A percentile compares a stretch with the other conserved stretches of the same genome.
Evolutionary conservation across 2,888 invertebrate species (phyloP).

Genomic region (Drosophila prolongata): DNA sequence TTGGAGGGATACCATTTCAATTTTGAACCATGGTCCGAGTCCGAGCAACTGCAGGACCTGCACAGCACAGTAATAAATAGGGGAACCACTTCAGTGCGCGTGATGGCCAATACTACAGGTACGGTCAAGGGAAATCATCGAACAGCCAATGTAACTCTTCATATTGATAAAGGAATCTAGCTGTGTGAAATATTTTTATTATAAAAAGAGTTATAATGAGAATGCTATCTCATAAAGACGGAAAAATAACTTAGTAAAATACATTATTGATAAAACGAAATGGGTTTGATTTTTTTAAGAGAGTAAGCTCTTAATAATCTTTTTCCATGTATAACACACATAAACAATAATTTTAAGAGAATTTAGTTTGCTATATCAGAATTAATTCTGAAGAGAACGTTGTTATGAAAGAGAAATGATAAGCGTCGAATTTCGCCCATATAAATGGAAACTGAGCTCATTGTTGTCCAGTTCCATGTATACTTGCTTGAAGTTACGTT

Average conservation of each 20-base stretch:
- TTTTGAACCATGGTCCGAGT: slow-evolving; percentile 86
- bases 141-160: slow-evolving; percentile 16
- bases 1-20: slow-evolving; percentile 87
- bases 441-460: slow-evolving; percentile 8
- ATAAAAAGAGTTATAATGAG: too few relatives aligned
- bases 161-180: not conserved
- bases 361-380: not conserved
- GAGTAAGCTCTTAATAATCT: too few relatives aligned
- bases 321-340: not conserved
- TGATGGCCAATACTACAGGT: slow-evolving; percentile 35
- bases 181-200: not conserved
- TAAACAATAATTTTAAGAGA: slow-evolving; percentile 1
- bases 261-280: too few relatives aligned
- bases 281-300: too few relatives aligned
- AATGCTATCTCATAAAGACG: too few relatives aligned
- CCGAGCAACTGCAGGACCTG: slow-evolving; percentile 38
- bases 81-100: slow-evolving; percentile 59
- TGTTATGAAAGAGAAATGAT: not conserved
- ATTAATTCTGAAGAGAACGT: not conserved
- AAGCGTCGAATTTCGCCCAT: not conserved
- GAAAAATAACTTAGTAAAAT: too few relatives aligned
- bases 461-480: not conserved
- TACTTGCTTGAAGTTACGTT: slow-evolving; percentile 2
- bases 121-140: not conserved
- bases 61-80: slow-evolving; percentile 60